Percentiles rank a stretch among this genome's conserved stretches.
phyloP scores from a whole-genome alignment of 2,888 invertebrate genomes.

The Torymus texanus region DNA sequence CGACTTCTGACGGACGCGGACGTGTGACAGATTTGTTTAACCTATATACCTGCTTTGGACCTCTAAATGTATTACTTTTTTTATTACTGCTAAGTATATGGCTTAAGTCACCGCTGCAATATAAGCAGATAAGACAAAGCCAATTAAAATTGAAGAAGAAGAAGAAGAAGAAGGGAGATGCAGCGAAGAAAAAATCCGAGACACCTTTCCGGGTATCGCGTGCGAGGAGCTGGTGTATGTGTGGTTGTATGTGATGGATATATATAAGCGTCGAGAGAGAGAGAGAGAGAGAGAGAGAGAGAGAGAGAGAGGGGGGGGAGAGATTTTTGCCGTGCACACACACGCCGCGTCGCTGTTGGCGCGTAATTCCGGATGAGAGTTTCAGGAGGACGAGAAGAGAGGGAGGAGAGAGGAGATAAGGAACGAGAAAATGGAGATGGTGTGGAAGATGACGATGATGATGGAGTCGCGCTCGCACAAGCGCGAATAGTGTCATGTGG shows the following conservation, averaged over 20 bases:
- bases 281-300: background rate
- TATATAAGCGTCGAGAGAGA: background rate
- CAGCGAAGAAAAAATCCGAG: slow-evolving; percentile 46
- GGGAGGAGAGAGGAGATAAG: slow-evolving; percentile 28
- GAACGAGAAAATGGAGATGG: slow-evolving; percentile 61
- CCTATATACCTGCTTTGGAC: no score
- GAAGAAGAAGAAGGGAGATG: no score
- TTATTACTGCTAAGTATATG: no score
- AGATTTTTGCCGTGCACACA: slow-evolving; percentile 32
- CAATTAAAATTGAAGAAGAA: no score
- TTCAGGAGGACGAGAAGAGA: slow-evolving; percentile 3
- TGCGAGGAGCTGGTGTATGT: slow-evolving; percentile 19
- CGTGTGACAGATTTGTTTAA: no score
- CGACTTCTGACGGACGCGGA: no score
- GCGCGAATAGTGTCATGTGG: slow-evolving; percentile 18
- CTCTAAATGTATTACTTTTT: no score
- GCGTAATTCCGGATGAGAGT: slow-evolving; percentile 53
- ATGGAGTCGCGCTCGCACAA: slow-evolving; percentile 30
- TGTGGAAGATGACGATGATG: slow-evolving; percentile 54
- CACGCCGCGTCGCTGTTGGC: background rate
- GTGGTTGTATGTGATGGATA: no score
- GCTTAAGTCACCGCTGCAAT: no score
- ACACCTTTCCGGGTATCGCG: slow-evolving; percentile 53
- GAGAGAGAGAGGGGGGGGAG: background rate
- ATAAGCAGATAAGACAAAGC: no score